A percentile compares a stretch with the other conserved stretches of the same genome.
phyloP scores from a whole-genome alignment of 2,888 invertebrate species.

The Thumatha senex region DNA sequence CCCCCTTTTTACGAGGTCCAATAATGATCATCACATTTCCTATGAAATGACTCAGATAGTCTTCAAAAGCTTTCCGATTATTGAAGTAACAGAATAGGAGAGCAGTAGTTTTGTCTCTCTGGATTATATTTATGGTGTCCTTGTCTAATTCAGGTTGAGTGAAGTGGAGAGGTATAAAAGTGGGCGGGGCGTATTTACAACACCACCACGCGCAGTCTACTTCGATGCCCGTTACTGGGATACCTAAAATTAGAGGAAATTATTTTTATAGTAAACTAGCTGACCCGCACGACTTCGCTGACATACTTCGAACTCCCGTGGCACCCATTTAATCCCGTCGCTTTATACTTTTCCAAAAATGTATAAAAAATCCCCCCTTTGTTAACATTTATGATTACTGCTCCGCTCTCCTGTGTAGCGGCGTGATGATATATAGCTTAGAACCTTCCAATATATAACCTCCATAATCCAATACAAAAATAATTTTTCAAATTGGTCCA shows the following conservation, averaged over 20 bases:
- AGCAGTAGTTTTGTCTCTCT: conserved; percentile 73
- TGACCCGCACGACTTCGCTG: too few relatives aligned
- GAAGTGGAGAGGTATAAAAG: conserved; percentile 86
- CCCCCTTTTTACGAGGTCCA: conserved; percentile 86
- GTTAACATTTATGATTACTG: too few relatives aligned
- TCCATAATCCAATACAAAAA: too few relatives aligned
- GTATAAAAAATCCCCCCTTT: too few relatives aligned
- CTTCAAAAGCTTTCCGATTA: conserved; percentile 85
- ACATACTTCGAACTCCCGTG: too few relatives aligned
- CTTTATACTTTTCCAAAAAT: too few relatives aligned
- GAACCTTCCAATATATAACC: too few relatives aligned
- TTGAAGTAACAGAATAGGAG: conserved; percentile 93
- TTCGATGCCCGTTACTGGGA: conserved; percentile 88
- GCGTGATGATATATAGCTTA: too few relatives aligned
- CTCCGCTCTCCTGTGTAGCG: too few relatives aligned
- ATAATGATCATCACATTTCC: conserved; percentile 89
- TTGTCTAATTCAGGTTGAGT: conserved; percentile 65
- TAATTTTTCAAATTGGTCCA: too few relatives aligned
- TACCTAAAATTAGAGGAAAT: conserved; percentile 58
- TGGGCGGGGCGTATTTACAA: conserved; percentile 88
- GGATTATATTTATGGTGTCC: conserved; percentile 63
- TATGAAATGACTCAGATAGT: conserved; percentile 85
- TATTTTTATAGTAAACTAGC: neutral
- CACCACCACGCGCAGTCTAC: conserved; percentile 92
- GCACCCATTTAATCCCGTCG: too few relatives aligned